These are phyloP conservation scores for Eristalis tenax DNA, from an alignment of 2,888 invertebrate genomes.

Conservation along the genomic window DNA sequence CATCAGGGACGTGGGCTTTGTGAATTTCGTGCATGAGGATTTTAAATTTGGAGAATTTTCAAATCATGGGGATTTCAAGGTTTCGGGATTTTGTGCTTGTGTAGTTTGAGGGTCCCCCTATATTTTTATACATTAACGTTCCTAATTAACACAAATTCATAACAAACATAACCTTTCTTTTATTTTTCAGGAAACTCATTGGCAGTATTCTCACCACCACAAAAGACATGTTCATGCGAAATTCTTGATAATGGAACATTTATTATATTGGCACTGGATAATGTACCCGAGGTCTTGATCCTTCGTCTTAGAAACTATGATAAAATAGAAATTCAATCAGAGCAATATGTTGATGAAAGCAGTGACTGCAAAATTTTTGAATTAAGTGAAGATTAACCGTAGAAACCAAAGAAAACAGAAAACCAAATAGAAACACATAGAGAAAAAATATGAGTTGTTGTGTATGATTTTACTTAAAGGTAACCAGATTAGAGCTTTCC, in stretches of 20 bases:
- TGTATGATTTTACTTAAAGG: background rate
- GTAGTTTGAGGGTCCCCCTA: too few relatives aligned
- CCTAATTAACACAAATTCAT: too few relatives aligned
- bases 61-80: too few relatives aligned
- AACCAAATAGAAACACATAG: background rate
- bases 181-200: conserved; percentile 86
- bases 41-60: too few relatives aligned
- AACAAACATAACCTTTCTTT: background rate
- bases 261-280: conserved; percentile 87
- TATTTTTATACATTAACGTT: too few relatives aligned
- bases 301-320: conserved; percentile 83
- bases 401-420: background rate
- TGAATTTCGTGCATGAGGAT: too few relatives aligned
- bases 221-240: conserved; percentile 89
- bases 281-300: conserved; percentile 85
- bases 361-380: conserved; percentile 50
- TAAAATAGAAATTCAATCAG: conserved; percentile 66
- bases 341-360: conserved; percentile 42
- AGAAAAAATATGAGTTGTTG: background rate
- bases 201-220: conserved; percentile 90
- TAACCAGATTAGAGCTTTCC: too few relatives aligned
- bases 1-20: too few relatives aligned
- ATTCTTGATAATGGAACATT: conserved; percentile 88
- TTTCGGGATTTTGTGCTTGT: too few relatives aligned
- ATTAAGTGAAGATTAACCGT: conserved; percentile 45